Percentiles rank a stretch among this genome's conserved stretches.
Conservation (phyloP, 2,888 invertebrate genomes). For the Glaucopsyche alexis region DNA sequence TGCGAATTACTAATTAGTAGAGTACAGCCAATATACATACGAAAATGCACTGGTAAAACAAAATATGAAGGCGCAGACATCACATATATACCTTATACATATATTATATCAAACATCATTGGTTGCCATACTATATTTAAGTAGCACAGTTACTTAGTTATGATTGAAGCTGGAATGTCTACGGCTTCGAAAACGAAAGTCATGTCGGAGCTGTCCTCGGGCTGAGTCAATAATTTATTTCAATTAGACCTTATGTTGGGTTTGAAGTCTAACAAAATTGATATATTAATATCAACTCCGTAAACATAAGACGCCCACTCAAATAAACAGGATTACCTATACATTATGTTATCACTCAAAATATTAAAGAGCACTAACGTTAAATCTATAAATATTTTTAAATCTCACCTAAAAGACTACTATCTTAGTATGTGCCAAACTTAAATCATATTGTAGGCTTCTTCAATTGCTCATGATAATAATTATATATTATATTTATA, state of each 20-base stretch:
- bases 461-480: no score
- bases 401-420: no score
- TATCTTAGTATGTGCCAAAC: no score
- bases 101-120: no score
- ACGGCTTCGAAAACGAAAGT: conserved; percentile 22
- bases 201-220: conserved; percentile 22
- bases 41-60: no score
- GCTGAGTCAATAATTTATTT: conserved; percentile 21
- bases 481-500: no score
- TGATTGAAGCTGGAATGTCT: conserved; percentile 8
- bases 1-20: no score
- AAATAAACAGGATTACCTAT: not conserved
- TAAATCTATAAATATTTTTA: no score
- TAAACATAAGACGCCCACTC: conserved; percentile 6
- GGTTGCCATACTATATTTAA: not conserved
- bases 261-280: conserved; percentile 27
- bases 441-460: no score
- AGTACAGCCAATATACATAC: no score
- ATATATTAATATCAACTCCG: conserved; percentile 19
- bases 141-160: not conserved
- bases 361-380: not conserved
- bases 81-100: no score
- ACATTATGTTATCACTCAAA: not conserved
- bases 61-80: no score
- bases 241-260: conserved; percentile 24